Evolutionary conservation across 2,888 invertebrate species (phyloP).

Genomic region (Adelphocoris suturalis): DNA sequence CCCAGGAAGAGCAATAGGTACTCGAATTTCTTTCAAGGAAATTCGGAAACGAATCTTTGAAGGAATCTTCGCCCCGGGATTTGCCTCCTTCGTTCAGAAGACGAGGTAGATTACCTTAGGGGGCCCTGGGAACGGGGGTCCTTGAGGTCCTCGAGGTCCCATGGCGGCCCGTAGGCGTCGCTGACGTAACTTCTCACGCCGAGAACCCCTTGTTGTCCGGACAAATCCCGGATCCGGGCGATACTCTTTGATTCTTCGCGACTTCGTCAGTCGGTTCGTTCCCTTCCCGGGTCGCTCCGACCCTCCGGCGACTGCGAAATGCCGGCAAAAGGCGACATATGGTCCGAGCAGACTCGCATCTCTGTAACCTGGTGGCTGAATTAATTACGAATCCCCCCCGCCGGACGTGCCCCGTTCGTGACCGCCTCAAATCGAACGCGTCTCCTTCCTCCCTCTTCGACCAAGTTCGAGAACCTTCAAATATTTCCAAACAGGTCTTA

Average conservation of each 20-base stretch:
- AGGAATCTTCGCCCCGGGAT: neutral
- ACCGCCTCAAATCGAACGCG: conserved; percentile 42
- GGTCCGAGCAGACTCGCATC: neutral
- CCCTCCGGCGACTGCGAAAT: neutral
- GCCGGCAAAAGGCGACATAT: conserved; percentile 34
- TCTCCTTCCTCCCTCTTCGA: neutral
- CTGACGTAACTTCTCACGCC: conserved; percentile 45
- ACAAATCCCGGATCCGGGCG: neutral
- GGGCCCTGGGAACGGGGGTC: conserved; percentile 3
- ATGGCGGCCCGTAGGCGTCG: conserved; percentile 43
- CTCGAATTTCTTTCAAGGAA: neutral
- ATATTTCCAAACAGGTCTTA: neutral
- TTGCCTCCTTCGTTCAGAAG: neutral
- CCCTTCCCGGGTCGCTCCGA: neutral
- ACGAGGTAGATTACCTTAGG: conserved; percentile 19
- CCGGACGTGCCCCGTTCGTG: neutral
- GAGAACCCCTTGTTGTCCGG: conserved; percentile 11
- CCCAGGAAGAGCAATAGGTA: too few relatives aligned
- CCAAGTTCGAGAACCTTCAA: conserved; percentile 3
- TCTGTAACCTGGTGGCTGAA: conserved; percentile 21
- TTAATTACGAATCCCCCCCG: conserved; percentile 27
- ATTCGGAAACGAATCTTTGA: neutral
- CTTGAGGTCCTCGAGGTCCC: conserved; percentile 40
- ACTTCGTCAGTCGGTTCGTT: neutral
- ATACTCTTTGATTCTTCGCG: conserved; percentile 11